Evolutionary conservation across 2,888 invertebrate genomes (phyloP), one percentile per base, ranked within the genome.

Genomic region (Cinara cedri): DNA sequence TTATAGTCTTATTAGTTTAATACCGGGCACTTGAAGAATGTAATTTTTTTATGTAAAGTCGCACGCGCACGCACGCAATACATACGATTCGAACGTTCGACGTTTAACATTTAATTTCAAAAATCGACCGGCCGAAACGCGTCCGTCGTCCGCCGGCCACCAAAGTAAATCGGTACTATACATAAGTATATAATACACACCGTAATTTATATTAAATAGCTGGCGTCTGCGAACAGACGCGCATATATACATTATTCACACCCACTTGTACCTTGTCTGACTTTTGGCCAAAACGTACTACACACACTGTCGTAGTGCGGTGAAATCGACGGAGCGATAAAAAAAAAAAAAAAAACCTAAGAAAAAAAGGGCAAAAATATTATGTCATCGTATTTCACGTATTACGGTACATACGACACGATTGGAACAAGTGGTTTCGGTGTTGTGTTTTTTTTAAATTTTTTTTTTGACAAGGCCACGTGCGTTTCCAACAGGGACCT

Each of bases 221-320:
- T n/a, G 55, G 44, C 76, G 54, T 42, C 76, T 16, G 66, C 26
- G 26, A 54, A 42, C 75, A 44, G n/a, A n/a, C 46, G 42, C 24
- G 26, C 10, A n/a, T 11, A n/a, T 62, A 55, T 46, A 55, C 66
- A 51, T 60, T 60, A 70, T 70, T 70, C 78, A 78, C 70, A 70
- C 70, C 78, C 70, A 70, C 78, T 78, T 70, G 49, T 78, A 78
- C 76, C 76, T 68, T 78, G n/a, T 68, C 68, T 78, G 76, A 78
- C 68, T 68, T 68, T 78, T 78, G 44, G 76, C 76, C 76, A 78
- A n/a, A n/a, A 78, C 49, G 68, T 60, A n/a, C n/a, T n/a, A n/a
- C 34, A 6, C 6, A 34, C 3, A 34, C 34, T 34, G 34, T n/a
- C 3, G 34, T 34, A 34, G 6, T 34, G 68, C 60, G 57, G 76